phyloP scores from a whole-genome alignment of 1,140 invertebrate genomes.

The Gryon sp. region DNA sequence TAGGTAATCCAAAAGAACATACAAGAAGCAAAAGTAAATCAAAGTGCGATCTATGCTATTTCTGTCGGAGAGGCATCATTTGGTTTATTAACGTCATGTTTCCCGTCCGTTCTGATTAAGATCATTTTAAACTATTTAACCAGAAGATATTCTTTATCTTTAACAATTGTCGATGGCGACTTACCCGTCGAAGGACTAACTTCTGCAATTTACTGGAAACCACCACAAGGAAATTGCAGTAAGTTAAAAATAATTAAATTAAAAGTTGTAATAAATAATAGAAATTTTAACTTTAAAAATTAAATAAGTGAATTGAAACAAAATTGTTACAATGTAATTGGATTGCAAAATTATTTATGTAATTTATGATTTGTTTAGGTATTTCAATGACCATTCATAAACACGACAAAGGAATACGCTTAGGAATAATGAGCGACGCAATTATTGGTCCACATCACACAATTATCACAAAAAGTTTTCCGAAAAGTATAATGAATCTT shows the following conservation, averaged over 20 bases:
- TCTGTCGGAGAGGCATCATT: slow-evolving; percentile 84
- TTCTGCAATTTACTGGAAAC: slow-evolving; percentile 86
- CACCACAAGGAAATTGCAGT: slow-evolving; percentile 90
- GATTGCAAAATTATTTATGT: too few relatives aligned
- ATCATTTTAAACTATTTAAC: slow-evolving; percentile 86
- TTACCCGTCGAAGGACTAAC: slow-evolving; percentile 85
- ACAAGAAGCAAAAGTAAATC: slow-evolving; percentile 81
- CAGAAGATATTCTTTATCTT: slow-evolving; percentile 85
- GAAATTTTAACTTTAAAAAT: slow-evolving; percentile 17
- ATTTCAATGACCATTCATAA: slow-evolving; percentile 88
- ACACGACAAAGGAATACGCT: slow-evolving; percentile 83
- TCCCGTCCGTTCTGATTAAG: slow-evolving; percentile 84
- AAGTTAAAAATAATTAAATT: too few relatives aligned
- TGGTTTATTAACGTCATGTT: slow-evolving; percentile 83
- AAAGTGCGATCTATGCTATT: slow-evolving; percentile 84
- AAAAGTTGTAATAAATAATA: slow-evolving; percentile 5
- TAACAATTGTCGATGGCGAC: slow-evolving; percentile 85
- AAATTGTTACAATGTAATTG: too few relatives aligned
- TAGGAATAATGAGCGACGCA: slow-evolving; percentile 88
- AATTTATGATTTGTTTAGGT: slow-evolving; percentile 76
- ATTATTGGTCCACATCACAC: slow-evolving; percentile 83
- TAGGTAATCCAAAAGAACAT: slow-evolving; percentile 81
- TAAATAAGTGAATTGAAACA: too few relatives aligned
- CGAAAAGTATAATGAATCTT: slow-evolving; percentile 78
- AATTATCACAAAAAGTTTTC: slow-evolving; percentile 78